Conservation (phyloP, 2,113 vertebrate species). For the Amphilophus citrinellus region DNA sequence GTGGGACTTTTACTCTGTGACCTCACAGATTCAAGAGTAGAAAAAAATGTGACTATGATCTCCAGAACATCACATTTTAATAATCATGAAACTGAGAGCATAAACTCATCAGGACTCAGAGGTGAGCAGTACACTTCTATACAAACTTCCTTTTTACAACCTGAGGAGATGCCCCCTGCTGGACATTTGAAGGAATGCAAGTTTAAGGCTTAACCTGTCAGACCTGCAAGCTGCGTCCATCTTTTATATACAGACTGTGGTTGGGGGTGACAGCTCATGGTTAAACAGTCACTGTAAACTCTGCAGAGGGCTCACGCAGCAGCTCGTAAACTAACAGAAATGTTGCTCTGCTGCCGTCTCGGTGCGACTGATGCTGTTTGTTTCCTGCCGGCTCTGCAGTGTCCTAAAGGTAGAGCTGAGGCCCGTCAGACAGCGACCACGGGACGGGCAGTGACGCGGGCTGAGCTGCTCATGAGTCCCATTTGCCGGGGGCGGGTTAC, state of each 20-base stretch:
- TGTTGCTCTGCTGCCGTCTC: not conserved
- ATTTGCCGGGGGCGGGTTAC: not conserved
- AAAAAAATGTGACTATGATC: too few species aligned
- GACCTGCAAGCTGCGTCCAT: not conserved
- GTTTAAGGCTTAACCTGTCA: not conserved
- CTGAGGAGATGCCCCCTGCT: not conserved
- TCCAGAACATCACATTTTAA: not conserved
- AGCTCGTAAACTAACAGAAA: not conserved
- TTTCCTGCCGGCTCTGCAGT: not conserved
- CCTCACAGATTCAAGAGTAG: too few species aligned
- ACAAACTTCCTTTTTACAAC: not conserved
- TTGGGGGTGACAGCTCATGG: too few species aligned
- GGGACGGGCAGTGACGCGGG: constrained; percentile 44
- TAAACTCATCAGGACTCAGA: not conserved
- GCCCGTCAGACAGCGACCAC: constrained; percentile 54
- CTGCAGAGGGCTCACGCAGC: not conserved
- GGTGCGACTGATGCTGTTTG: not conserved
- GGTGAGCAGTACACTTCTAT: not conserved
- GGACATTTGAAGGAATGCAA: not conserved
- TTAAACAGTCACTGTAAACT: not conserved
- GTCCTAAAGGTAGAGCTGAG: constrained; percentile 42
- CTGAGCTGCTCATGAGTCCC: constrained; percentile 47
- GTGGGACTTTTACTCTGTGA: too few species aligned
- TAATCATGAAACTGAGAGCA: not conserved
- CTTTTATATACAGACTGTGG: not conserved